phyloP scores from a whole-genome alignment of 2,797 vertebrate genomes.

The Staurois parvus region DNA sequence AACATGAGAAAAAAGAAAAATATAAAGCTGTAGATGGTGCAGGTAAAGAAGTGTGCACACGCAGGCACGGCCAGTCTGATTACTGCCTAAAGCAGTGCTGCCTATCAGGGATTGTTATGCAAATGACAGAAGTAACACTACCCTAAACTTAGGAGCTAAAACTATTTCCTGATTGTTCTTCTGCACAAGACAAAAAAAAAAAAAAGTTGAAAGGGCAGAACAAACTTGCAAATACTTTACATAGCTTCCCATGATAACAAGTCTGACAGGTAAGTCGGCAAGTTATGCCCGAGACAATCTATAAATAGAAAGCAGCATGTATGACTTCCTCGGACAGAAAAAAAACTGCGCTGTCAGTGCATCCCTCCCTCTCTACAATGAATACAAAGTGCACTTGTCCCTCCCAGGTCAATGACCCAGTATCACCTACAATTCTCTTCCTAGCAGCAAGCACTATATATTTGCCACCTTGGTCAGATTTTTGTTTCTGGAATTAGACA shows the following conservation, averaged over 20 bases:
- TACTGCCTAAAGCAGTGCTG: constrained; percentile 11
- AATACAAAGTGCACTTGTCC: constrained; percentile 10
- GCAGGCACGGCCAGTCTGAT: constrained; percentile 35
- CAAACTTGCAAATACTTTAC: not conserved
- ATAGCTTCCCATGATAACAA: not conserved
- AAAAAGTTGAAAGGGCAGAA: not conserved
- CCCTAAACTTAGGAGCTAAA: not conserved
- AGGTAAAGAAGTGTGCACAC: constrained; percentile 15
- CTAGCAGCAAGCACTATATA: not conserved
- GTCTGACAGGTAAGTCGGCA: not conserved
- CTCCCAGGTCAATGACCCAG: not conserved
- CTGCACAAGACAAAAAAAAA: not conserved
- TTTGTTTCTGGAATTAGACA: not conserved
- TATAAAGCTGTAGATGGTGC: constrained; percentile 3
- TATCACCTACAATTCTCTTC: not conserved
- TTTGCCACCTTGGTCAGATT: not conserved
- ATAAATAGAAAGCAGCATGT: not conserved
- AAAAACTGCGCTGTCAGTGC: not conserved
- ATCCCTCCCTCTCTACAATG: not conserved
- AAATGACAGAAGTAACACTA: constrained; percentile 12
- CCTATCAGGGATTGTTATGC: constrained; percentile 44
- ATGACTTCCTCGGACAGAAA: not conserved
- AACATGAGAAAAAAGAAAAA: constrained; percentile 50
- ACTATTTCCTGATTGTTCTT: not conserved
- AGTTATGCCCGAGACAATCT: not conserved